Evolutionary conservation across 2,888 invertebrate species (phyloP), one percentile per base, ranked within the genome.

Genomic region (Brachyopa scutellaris): DNA sequence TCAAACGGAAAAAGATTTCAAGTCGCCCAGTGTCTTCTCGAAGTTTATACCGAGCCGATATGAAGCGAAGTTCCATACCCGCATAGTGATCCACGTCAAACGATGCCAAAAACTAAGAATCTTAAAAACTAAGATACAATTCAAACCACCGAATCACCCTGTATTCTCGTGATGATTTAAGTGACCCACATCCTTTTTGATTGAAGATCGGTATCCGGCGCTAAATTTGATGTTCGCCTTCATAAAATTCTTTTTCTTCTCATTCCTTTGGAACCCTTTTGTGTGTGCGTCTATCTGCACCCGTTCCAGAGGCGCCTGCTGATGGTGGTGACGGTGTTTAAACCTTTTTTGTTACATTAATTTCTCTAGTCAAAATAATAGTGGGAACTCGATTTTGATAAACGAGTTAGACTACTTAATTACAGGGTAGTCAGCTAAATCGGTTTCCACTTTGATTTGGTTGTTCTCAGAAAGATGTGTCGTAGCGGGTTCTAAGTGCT

Each of bases 301-400:
- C 2, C n/a, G 5, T 29, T 49, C 15, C 15, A n/a, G 15, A 51
- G 51, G 51, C 51, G 51, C 51, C 31, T 51, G 31, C 9, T 51
- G 26, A n/a, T 13, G 2, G 9, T 11, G 15, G 15, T 51, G 17
- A 8, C 17, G 15, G 13, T 13, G 11, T 3, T 45, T 45, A 7
- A 15, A 15, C 13, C 15, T 7, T 15, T 19, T 42, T 42, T 42
- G 15, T 19, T 19, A n/a, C 4, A 11, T 47, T 51, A n/a, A 51
- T 31, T 51, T 11, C 31, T 51, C 31, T 19, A 51, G 51, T 33
- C 51, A 19, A 51, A 51, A 42, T 45, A 21, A 11, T 11, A 13
- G 36, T 36, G 36, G 36, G n/a, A 11, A 11, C n/a, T 5, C n/a
- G n/a, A 36, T 36, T 36, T 36, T 36, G 36, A 36, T 36, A 36